Evolutionary conservation across 2,113 vertebrate species (phyloP).

Genomic region (Scomber scombrus): DNA sequence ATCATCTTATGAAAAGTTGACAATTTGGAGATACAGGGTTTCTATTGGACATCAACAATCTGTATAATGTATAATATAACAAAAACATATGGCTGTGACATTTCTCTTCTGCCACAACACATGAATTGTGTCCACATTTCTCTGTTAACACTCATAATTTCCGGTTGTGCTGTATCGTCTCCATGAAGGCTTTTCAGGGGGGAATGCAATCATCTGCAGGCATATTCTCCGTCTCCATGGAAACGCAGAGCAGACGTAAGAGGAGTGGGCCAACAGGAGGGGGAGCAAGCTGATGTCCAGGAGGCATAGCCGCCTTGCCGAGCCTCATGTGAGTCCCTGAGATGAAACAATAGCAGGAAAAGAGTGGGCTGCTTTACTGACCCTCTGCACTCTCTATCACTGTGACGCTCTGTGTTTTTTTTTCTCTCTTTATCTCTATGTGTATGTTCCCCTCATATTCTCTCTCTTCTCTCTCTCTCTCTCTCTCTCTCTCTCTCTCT

Average conservation of each 20-base stretch:
- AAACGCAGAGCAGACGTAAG: slow-evolving; percentile 61
- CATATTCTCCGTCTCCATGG: slow-evolving; percentile 74
- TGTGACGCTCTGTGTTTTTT: background rate
- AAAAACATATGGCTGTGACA: background rate
- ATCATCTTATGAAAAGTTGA: background rate
- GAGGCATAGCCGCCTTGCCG: slow-evolving; percentile 23
- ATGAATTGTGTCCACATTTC: background rate
- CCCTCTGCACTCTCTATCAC: slow-evolving; percentile 56
- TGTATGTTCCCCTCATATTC: slow-evolving; percentile 21
- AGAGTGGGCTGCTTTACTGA: slow-evolving; percentile 59
- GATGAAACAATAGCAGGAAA: slow-evolving; percentile 85
- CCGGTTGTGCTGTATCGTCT: slow-evolving; percentile 16
- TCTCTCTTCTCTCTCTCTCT: slow-evolving; percentile 10
- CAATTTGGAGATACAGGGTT: background rate
- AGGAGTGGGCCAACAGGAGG: slow-evolving; percentile 33
- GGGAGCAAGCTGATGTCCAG: slow-evolving; percentile 39
- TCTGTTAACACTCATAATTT: slow-evolving; percentile 23
- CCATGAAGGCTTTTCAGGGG: slow-evolving; percentile 40
- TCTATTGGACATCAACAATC: background rate
- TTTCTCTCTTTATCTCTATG: slow-evolving; percentile 18
- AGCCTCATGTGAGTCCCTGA: slow-evolving; percentile 61
- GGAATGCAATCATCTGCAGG: slow-evolving; percentile 57
- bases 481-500: background rate
- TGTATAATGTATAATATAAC: background rate
- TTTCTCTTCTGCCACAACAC: background rate